Evolutionary conservation across 1,140 invertebrate species (phyloP).

Genomic region (Bombus balteatus): DNA sequence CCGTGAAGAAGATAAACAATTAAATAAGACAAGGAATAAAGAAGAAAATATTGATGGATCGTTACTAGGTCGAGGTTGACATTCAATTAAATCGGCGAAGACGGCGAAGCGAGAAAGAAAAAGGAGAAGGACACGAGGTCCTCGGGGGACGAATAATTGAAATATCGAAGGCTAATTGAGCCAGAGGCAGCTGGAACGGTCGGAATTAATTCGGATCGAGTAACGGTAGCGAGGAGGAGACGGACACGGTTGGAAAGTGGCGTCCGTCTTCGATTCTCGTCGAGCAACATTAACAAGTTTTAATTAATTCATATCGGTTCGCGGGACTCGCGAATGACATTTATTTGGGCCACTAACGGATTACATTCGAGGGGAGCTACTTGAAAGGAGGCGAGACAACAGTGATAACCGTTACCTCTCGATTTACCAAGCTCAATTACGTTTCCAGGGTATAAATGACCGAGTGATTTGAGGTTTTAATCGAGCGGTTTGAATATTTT

Average conservation of each 20-base stretch:
- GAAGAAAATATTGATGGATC: not conserved
- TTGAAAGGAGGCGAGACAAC: conserved; percentile 29
- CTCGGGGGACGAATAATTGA: conserved; percentile 48
- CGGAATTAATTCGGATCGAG: conserved; percentile 63
- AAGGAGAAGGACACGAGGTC: not conserved
- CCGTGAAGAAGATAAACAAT: not conserved
- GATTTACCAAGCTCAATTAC: conserved; percentile 20
- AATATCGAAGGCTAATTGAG: conserved; percentile 49
- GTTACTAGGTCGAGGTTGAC: conserved; percentile 13
- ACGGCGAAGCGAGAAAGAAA: conserved; percentile 9
- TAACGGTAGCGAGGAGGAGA: conserved; percentile 54
- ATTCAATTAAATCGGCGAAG: conserved; percentile 31
- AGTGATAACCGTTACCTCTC: conserved; percentile 43
- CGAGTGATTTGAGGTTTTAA: not conserved
- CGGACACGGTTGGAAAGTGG: not conserved
- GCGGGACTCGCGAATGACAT: conserved; percentile 37
- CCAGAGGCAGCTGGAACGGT: conserved; percentile 3
- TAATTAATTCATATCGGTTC: conserved; percentile 62
- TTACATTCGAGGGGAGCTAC: conserved; percentile 35
- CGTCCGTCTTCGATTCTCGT: not conserved
- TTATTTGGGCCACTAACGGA: conserved; percentile 62
- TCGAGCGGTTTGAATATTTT: not conserved
- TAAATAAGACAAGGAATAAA: not conserved
- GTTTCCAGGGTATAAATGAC: not conserved
- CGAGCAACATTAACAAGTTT: conserved; percentile 19